Evolutionary conservation across 2,888 invertebrate genomes (phyloP).

Genomic region (Thumatha senex): DNA sequence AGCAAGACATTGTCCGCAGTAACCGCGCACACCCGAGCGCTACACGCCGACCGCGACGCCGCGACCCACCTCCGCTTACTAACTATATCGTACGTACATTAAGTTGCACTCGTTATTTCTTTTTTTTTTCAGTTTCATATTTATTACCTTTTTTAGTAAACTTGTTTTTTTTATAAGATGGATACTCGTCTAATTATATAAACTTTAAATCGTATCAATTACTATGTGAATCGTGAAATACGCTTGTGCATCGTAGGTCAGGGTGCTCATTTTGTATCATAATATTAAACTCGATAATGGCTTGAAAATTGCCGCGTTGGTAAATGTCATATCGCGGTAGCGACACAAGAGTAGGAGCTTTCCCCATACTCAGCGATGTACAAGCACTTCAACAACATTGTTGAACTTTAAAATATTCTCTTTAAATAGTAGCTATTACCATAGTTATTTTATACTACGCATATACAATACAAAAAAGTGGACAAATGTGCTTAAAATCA

Average conservation of each 20-base stretch:
- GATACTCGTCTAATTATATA: slow-evolving; percentile 21
- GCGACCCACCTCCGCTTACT: slow-evolving; percentile 1
- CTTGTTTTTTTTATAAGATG: slow-evolving; percentile 33
- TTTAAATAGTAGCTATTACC: no score
- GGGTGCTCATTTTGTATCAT: not conserved
- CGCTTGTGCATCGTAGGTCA: not conserved
- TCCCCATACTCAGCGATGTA: not conserved
- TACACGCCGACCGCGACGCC: not conserved
- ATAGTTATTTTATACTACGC: not conserved
- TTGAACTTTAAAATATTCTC: no score
- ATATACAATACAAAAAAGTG: not conserved
- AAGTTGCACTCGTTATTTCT: slow-evolving; percentile 62
- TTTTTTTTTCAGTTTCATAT: slow-evolving; percentile 44
- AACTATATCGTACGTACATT: slow-evolving; percentile 49
- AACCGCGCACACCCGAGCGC: not conserved
- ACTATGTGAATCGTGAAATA: not conserved
- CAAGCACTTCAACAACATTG: not conserved
- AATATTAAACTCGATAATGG: no score
- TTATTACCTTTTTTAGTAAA: slow-evolving; percentile 39
- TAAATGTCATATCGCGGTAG: no score
- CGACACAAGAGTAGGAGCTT: no score
- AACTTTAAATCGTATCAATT: slow-evolving; percentile 11
- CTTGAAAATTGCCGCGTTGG: no score
- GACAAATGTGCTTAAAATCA: not conserved
- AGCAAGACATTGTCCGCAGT: slow-evolving; percentile 5